Conservation (phyloP, 30 jellyfish, hydroid and myxozoan genomes). For the Mastigias papua region DNA sequence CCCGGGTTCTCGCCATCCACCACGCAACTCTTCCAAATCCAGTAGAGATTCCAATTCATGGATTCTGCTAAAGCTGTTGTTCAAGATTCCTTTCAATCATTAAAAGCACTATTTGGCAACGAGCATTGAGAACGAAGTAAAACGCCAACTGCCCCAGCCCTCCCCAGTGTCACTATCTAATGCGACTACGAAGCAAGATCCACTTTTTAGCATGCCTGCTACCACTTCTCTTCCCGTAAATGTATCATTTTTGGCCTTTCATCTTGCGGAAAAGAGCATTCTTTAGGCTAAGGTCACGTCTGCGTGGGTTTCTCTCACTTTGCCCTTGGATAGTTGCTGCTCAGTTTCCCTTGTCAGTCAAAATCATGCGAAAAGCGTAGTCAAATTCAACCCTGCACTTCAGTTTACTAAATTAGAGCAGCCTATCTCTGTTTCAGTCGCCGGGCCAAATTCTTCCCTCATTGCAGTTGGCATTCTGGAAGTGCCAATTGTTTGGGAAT, state of each 20-base stretch:
- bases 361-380: slow-evolving; percentile 44
- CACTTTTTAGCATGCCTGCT: slow-evolving; percentile 57
- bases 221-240: slow-evolving; percentile 23
- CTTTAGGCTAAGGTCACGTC: slow-evolving; percentile 60
- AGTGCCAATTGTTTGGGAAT: slow-evolving; percentile 45
- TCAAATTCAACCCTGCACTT: slow-evolving; percentile 21
- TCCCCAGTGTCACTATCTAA: not conserved
- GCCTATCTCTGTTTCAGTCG: slow-evolving; percentile 59
- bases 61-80: not conserved
- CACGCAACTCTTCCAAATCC: not conserved
- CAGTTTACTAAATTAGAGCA: slow-evolving; percentile 32
- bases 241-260: slow-evolving; percentile 28
- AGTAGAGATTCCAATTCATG: not conserved
- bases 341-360: slow-evolving; percentile 46
- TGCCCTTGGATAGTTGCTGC: slow-evolving; percentile 70
- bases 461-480: slow-evolving; percentile 32
- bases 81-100: not conserved
- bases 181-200: slow-evolving; percentile 24
- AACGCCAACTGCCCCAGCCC: not conserved
- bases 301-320: slow-evolving; percentile 55
- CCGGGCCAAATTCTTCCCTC: slow-evolving; percentile 2
- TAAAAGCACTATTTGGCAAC: not conserved
- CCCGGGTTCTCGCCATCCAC: not conserved
- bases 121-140: not conserved
- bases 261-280: slow-evolving; percentile 47